These are phyloP conservation scores for Gastrophysa polygoni DNA, from an alignment of 2,888 invertebrate species.

Conservation along the genomic window DNA sequence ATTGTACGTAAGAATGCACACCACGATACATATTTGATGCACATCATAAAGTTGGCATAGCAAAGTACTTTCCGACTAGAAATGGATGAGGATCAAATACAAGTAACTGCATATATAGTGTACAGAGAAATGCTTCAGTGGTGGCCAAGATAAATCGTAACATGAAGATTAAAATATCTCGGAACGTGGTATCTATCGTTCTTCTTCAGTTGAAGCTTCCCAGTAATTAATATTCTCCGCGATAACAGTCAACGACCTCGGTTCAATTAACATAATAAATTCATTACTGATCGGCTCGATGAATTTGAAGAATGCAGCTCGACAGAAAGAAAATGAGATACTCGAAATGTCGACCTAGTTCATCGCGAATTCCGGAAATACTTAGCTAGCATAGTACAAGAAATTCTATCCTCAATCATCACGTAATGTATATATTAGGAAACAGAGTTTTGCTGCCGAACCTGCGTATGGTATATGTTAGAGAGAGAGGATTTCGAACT, in stretches of 20 bases:
- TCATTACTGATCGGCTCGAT: slow-evolving; percentile 16
- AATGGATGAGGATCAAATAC: too few relatives aligned
- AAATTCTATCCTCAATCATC: too few relatives aligned
- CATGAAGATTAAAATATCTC: neutral
- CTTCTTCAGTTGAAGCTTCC: neutral
- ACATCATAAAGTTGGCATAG: too few relatives aligned
- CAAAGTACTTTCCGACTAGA: too few relatives aligned
- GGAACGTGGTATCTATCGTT: neutral
- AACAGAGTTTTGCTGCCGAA: too few relatives aligned
- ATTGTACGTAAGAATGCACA: too few relatives aligned
- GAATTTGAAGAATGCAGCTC: slow-evolving; percentile 31
- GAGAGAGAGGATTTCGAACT: too few relatives aligned
- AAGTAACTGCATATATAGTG: too few relatives aligned
- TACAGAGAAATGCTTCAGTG: neutral
- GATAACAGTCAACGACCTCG: slow-evolving; percentile 24
- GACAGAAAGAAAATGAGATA: slow-evolving; percentile 17
- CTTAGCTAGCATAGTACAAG: neutral
- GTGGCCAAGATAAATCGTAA: neutral
- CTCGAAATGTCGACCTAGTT: slow-evolving; percentile 19
- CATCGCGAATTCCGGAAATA: neutral
- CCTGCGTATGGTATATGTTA: too few relatives aligned
- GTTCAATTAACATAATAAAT: slow-evolving; percentile 25
- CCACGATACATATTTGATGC: too few relatives aligned
- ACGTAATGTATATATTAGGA: too few relatives aligned
- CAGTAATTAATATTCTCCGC: slow-evolving; percentile 7